Conservation (phyloP, 2,113 vertebrate species). For the Lota lota region DNA sequence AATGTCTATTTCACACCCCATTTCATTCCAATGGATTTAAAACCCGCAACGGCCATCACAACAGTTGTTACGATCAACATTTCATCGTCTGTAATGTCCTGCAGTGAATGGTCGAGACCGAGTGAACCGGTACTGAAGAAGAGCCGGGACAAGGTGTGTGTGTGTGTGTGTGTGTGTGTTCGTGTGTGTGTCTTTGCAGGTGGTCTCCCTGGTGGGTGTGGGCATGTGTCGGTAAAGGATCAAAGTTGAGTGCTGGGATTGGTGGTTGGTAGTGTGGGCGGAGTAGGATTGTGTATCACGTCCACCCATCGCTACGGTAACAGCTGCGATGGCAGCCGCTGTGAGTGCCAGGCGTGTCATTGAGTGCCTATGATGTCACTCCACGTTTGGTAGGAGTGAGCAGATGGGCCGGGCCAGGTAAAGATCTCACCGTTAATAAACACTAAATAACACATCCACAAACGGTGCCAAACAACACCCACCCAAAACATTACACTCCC, state of each 20-base stretch:
- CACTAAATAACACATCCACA: slow-evolving; percentile 49
- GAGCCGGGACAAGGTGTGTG: neutral
- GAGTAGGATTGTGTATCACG: neutral
- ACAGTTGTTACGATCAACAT: slow-evolving; percentile 61
- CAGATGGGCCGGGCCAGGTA: slow-evolving; percentile 70
- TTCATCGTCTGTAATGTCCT: slow-evolving; percentile 58
- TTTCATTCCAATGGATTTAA: slow-evolving; percentile 72
- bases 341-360: slow-evolving; percentile 58
- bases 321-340: slow-evolving; percentile 64
- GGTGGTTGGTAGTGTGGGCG: neutral
- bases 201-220: neutral
- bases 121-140: slow-evolving; percentile 24
- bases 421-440: slow-evolving; percentile 51
- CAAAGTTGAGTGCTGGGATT: neutral
- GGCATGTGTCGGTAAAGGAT: slow-evolving; percentile 1
- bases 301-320: slow-evolving; percentile 48
- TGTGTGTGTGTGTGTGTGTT: neutral
- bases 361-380: slow-evolving; percentile 65
- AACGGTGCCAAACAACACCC: slow-evolving; percentile 29
- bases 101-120: slow-evolving; percentile 34
- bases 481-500: slow-evolving; percentile 12
- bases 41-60: slow-evolving; percentile 59
- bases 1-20: slow-evolving; percentile 77
- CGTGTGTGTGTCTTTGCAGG: slow-evolving; percentile 12
- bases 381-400: slow-evolving; percentile 41